Evolutionary conservation across 1,140 invertebrate genomes (phyloP), one percentile per base, ranked within the genome.

Genomic region (Theocolax elegans): DNA sequence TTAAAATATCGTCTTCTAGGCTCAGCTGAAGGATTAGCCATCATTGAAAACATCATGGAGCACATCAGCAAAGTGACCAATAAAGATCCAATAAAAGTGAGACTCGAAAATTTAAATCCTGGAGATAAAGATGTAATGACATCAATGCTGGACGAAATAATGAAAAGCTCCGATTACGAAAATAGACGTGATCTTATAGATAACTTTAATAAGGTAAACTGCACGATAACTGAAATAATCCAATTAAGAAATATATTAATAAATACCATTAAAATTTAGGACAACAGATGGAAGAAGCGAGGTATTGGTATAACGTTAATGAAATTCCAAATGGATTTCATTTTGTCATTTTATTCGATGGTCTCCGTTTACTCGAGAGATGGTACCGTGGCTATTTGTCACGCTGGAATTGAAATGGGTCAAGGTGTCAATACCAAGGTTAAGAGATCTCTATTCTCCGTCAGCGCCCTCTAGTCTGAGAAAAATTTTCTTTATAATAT

Each of bases 341-440:
- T 86, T 54, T 89, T 89, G 21, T 87, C 88, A 19, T 93, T 84
- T 72, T 88, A 90, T 75, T 89, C 89, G 0, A 83, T 91, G 19
- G 87, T 95, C 3, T 90, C 91, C 3, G 88, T 96, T 67, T 94
- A 91, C 80, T 90, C 91, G 48, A 81, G 83, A 2, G 94, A 95
- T 85, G 94, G 93, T 13, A 91, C 91, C 0, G 92, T 96, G 1
- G 86, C 89, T 0, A 86, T 96, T 35, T 87, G 88, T 15, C 93
- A 95, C 77, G 92, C 91, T 53, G 94, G 93, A 27, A 89, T 94
- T 44, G 94, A 97, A 88, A 92, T 92, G 83, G 95, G 94, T 12
- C 94, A 96, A 87, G 94, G 95, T 1, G 90, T 96, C 53, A 93
- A 91, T 67, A 90, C 89, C 0, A 91, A 91, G 85, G 89, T 90